Evolutionary conservation across 2,797 vertebrate species (phyloP).

Genomic region (Pristis pectinata): DNA sequence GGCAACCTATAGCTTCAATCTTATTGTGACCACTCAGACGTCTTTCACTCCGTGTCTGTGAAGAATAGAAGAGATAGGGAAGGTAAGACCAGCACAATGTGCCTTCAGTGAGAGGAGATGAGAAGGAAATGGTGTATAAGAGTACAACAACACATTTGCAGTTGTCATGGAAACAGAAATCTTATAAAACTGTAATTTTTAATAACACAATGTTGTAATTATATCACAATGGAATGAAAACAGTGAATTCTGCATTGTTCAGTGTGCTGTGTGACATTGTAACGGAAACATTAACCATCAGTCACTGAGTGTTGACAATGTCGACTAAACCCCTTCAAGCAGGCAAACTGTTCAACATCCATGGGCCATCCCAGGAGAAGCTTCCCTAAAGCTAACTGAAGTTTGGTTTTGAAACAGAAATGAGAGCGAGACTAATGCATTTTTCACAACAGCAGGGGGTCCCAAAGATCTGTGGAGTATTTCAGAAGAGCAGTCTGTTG

Average conservation of each 20-base stretch:
- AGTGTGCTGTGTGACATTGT: not conserved
- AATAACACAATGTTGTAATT: not conserved
- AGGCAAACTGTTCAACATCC: not conserved
- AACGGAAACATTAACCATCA: not conserved
- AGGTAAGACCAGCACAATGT: not conserved
- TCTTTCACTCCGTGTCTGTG: not conserved
- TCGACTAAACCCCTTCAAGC: not conserved
- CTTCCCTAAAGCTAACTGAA: not conserved
- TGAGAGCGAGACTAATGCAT: not conserved
- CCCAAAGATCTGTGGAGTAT: too few species aligned
- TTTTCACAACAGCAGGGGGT: too few species aligned
- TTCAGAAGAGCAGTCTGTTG: too few species aligned
- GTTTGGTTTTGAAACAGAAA: not conserved
- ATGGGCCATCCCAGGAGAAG: not conserved
- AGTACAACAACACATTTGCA: not conserved
- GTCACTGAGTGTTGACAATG: not conserved
- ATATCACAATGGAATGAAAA: not conserved
- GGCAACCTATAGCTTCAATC: too few species aligned
- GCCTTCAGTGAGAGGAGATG: not conserved
- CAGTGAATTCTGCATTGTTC: not conserved
- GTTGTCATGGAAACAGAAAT: not conserved
- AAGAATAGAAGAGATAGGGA: not conserved
- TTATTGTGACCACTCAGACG: not conserved
- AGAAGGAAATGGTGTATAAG: not conserved
- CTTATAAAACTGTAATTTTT: not conserved